A percentile compares a stretch with the other conserved stretches of the same genome.
Evolutionary conservation across 2,797 vertebrate genomes (phyloP).

Genomic region (Chaunax sp.): DNA sequence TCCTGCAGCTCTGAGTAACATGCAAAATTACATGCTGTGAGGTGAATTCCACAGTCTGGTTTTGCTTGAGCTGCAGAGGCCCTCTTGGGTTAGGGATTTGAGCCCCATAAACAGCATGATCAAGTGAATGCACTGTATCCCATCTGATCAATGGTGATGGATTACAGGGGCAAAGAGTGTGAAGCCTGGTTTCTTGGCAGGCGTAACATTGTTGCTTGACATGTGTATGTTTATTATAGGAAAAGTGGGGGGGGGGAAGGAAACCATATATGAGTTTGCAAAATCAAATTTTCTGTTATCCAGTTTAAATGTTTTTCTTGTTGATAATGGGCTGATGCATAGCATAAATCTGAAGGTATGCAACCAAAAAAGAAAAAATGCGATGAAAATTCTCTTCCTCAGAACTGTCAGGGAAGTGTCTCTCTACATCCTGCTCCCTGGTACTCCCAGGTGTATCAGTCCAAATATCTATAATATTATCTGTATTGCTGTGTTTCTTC

Average conservation of each 20-base stretch:
- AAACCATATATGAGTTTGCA: background rate
- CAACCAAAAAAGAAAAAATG: background rate
- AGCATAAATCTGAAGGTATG: background rate
- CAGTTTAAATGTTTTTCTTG: background rate
- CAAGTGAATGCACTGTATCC: slow-evolving; percentile 54
- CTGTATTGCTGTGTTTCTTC: background rate
- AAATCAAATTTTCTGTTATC: background rate
- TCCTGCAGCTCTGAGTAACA: slow-evolving; percentile 31
- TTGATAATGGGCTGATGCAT: background rate
- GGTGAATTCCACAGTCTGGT: slow-evolving; percentile 56
- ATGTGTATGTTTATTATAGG: slow-evolving; percentile 3
- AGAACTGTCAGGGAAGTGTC: background rate
- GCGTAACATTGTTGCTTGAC: background rate
- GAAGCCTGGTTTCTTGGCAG: slow-evolving; percentile 24
- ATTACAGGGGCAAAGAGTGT: slow-evolving; percentile 33
- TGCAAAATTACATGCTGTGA: slow-evolving; percentile 50
- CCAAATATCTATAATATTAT: background rate
- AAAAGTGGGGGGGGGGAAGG: too few relatives aligned
- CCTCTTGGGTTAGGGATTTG: slow-evolving; percentile 35
- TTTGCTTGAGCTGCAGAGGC: slow-evolving; percentile 60
- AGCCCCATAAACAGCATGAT: slow-evolving; percentile 19
- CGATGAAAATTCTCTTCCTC: background rate
- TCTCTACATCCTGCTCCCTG: too few relatives aligned
- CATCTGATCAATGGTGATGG: slow-evolving; percentile 42
- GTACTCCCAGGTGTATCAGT: too few relatives aligned